A percentile compares a stretch with the other conserved stretches of the same genome.
phyloP scores from a whole-genome alignment of 2,888 invertebrate genomes.

The Sarcophaga rosellei region DNA sequence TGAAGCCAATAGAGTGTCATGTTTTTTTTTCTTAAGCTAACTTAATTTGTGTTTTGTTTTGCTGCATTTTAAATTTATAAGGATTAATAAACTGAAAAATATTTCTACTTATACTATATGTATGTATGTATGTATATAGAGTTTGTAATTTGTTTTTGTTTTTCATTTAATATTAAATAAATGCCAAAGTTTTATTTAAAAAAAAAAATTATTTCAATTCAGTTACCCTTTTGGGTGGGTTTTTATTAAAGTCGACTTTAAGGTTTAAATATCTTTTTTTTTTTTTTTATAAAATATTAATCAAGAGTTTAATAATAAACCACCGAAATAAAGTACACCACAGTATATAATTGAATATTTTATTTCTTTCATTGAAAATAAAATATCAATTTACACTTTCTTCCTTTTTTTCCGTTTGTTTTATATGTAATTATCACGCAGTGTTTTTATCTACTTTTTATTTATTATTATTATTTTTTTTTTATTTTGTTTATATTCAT shows the following conservation, averaged over 20 bases:
- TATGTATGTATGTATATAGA: conserved; percentile 49
- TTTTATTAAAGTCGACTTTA: too few species aligned
- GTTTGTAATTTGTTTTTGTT: conserved; percentile 55
- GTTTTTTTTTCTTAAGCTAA: too few species aligned
- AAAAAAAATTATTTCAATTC: background rate
- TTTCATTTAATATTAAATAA: conserved; percentile 46
- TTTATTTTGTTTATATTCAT: conserved; percentile 36
- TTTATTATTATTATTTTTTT: conserved; percentile 16
- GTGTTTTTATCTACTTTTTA: conserved; percentile 59
- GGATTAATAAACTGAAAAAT: too few species aligned
- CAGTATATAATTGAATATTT: too few species aligned
- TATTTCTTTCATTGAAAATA: background rate
- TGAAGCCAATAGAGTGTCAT: too few species aligned
- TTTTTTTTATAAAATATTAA: too few species aligned
- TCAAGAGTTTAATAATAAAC: too few species aligned
- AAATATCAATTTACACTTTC: conserved; percentile 18
- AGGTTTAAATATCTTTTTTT: too few species aligned
- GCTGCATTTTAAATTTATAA: too few species aligned
- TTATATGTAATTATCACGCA: conserved; percentile 67
- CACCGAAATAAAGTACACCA: too few species aligned
- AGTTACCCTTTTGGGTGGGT: background rate
- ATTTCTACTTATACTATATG: too few species aligned
- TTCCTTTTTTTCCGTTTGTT: background rate
- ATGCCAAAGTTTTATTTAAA: conserved; percentile 58
- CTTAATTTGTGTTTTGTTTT: too few species aligned